Evolutionary conservation across 2,888 invertebrate genomes (phyloP), one percentile per base, ranked within the genome.

Genomic region (Xestoiulus laeticollis): DNA sequence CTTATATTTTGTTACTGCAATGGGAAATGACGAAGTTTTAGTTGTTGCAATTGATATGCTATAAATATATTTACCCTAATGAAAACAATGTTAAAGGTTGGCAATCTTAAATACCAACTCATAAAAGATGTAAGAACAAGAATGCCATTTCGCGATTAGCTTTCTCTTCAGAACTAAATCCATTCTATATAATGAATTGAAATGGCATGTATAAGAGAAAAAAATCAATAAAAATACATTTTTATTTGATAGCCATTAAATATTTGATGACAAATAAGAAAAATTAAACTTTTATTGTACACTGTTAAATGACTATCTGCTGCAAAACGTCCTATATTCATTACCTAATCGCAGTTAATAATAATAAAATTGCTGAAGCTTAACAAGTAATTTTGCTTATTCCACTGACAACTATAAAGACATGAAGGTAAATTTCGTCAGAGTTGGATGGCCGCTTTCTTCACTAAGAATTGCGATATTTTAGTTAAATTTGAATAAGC

Each of bases 191-290:
- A 12, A 10, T 22, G 5, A 10, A 68, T 68, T 68, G 22, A 26
- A 22, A 68, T 68, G n/a, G 22, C 6, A 26, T 8, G 4, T n/a
- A 68, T 68, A 26, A 68, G 26, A 68, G 19, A 68, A 26, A 22
- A 68, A 68, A 68, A 68, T 68, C 68, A 22, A 68, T 68, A 68
- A 68, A 68, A 22, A 68, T 68, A 68, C 68, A 68, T 22, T 68
- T 68, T 68, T 68, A 68, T 22, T 68, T 68, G 26, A 68, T 68
- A 22, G 68, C 10, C 68, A 8, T 68, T 68, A 68, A 22, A 68
- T 68, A 68, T 68, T 68, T 68, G 22, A 68, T 12, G 68, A 68
- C 26, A 68, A 68, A 68, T 68, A 68, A 68, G 68, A 26, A 26
- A 68, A 6, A 68, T 22, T 22, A 26, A 26, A 68, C 22, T 68